phyloP scores from a whole-genome alignment of 35 echinoderm and acorn worm species.

The Chiridota heheva region DNA sequence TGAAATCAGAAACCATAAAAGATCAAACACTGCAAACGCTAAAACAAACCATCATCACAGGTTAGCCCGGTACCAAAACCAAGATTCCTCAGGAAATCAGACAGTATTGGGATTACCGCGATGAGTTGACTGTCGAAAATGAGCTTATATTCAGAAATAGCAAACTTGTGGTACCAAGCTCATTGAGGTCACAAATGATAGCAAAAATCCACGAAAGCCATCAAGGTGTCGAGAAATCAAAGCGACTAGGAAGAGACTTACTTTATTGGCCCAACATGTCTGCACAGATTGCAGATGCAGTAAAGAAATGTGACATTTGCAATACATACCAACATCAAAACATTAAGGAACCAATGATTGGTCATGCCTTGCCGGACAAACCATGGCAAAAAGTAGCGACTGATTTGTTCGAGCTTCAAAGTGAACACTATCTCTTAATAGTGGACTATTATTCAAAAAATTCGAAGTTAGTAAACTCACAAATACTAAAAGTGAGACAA shows the following conservation, averaged over 20 bases:
- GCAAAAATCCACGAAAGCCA: not conserved
- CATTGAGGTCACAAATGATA: too few relatives aligned
- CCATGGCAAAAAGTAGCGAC: slow-evolving; percentile 36
- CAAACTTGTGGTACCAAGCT: slow-evolving; percentile 37
- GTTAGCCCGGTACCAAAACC: slow-evolving; percentile 12
- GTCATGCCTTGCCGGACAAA: not conserved
- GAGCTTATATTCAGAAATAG: slow-evolving; percentile 33
- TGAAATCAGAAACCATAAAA: slow-evolving; percentile 26
- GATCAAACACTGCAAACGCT: slow-evolving; percentile 19
- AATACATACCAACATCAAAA: not conserved
- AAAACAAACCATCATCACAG: not conserved
- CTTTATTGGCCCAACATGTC: not conserved
- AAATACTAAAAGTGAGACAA: slow-evolving; percentile 12
- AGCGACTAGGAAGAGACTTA: not conserved
- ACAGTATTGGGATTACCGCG: slow-evolving; percentile 14
- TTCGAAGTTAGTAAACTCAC: too few relatives aligned
- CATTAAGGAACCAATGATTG: not conserved
- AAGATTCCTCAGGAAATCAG: slow-evolving; percentile 11
- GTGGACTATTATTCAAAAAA: slow-evolving; percentile 69
- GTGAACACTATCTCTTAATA: slow-evolving; percentile 22
- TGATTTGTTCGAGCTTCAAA: slow-evolving; percentile 34
- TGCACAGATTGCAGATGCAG: slow-evolving; percentile 6
- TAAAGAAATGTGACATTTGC: not conserved
- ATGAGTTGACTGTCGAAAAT: slow-evolving; percentile 8
- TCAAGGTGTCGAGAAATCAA: slow-evolving; percentile 10